Conservation (phyloP, 1,140 invertebrate genomes). For the Oppia nitens region DNA sequence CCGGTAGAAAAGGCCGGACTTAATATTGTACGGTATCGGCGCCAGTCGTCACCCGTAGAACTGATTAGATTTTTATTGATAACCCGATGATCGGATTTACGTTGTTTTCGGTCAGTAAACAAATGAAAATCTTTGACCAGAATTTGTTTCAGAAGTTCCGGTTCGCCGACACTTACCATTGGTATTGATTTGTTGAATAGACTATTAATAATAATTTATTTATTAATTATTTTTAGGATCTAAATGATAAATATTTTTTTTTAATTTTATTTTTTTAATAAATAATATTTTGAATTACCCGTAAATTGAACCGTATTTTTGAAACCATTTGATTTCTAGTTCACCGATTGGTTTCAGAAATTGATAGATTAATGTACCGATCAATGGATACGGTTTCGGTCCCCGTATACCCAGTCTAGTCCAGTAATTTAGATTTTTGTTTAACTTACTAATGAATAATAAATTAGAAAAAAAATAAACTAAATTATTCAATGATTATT, state of each 20-base stretch:
- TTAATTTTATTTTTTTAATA: no score
- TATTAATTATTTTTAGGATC: no score
- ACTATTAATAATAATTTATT: no score
- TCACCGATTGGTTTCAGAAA: neutral
- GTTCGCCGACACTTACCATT: conserved; percentile 14
- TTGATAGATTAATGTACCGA: neutral
- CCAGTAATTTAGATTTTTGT: no score
- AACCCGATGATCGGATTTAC: neutral
- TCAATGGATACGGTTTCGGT: neutral
- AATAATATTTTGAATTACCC: no score
- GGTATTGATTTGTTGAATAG: conserved; percentile 7
- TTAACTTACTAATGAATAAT: no score
- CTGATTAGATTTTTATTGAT: conserved; percentile 26
- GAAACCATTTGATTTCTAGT: neutral
- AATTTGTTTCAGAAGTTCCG: conserved; percentile 14
- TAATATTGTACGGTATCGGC: conserved; percentile 35
- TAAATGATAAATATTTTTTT: no score
- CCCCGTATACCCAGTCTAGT: neutral
- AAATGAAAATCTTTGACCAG: conserved; percentile 18
- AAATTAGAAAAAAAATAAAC: no score
- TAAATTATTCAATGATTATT: no score
- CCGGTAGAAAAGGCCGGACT: conserved; percentile 39
- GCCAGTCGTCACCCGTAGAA: conserved; percentile 34
- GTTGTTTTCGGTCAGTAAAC: conserved; percentile 12
- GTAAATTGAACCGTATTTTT: neutral